Evolutionary conservation across 2,888 invertebrate genomes (phyloP), one percentile per base, ranked within the genome.

Genomic region (Napeogenes inachia): DNA sequence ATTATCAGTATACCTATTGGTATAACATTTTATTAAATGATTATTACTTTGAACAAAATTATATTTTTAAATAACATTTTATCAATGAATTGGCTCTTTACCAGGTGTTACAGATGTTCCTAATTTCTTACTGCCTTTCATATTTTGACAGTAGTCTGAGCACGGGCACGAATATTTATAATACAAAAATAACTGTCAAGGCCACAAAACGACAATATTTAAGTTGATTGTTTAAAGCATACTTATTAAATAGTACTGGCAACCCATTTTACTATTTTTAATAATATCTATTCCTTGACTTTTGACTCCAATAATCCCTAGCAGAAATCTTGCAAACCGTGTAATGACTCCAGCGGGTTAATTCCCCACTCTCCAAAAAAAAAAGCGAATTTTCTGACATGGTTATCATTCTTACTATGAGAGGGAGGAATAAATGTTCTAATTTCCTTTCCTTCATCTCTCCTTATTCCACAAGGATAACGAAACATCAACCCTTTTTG

Each of bases 21-120:
- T 10, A 42, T 3, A 10, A 30, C 21, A 50, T 30, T 12, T 12
- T 30, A 30, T 50, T 12, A 47, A n/a, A 13, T 47, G 50, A 50
- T 50, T 50, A 10, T 42, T 30, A 30, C 50, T 50, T 50, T 30
- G 30, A 30, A 56, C 30, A 21, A 13, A 47, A 47, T 47, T 30
- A 58, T 63, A 63, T 63, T 60, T 61, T 54, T 60, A 62, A 58
- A 62, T 62, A 42, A 57, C 62, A 55, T 53, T 57, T 53, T 54
- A 60, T 62, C 56, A 66, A 63, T 55, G 56, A 59, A 64, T 68
- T 68, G 69, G 68, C 69, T 61, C 57, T 58, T 50, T 53, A 60
- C 68, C 69, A 69, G 61, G 59, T 60, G 62, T 60, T 67, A 66
- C 69, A 68, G 61, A 68, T 66, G 68, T 63, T 64, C 61, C 57